Evolutionary conservation across 2,888 invertebrate species (phyloP).

Genomic region (Clivina fossor): DNA sequence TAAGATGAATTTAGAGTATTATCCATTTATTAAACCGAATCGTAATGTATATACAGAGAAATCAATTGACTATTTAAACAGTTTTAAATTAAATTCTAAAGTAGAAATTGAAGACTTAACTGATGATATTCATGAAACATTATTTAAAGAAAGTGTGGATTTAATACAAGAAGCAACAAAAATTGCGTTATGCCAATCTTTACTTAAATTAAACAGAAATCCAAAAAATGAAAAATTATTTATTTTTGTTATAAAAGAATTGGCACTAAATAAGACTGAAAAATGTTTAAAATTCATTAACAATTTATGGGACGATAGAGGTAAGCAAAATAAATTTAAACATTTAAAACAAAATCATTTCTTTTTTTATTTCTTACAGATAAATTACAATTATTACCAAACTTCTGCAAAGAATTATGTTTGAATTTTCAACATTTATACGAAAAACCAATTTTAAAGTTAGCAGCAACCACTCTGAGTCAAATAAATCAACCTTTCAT

Average conservation of each 20-base stretch:
- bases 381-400: background rate
- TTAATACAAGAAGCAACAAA: background rate
- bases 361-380: background rate
- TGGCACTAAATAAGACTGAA: background rate
- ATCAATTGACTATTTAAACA: background rate
- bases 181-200: background rate
- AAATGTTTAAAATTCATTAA: slow-evolving; percentile 3
- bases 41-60: background rate
- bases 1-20: slow-evolving; percentile 1
- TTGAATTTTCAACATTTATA: background rate
- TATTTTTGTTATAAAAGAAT: background rate
- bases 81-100: background rate
- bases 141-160: background rate
- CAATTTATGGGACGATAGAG: slow-evolving; percentile 4
- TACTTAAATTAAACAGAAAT: background rate
- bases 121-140: background rate
- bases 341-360: background rate
- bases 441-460: slow-evolving; percentile 1
- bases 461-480: background rate
- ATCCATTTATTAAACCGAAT: background rate
- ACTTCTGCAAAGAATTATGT: background rate
- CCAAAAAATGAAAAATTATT: slow-evolving; percentile 1
- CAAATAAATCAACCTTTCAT: background rate
- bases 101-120: background rate
- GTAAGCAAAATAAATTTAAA: background rate